Evolutionary conservation across 2,113 vertebrate genomes (phyloP), one percentile per base, ranked within the genome.

Genomic region (Bos indicus): DNA sequence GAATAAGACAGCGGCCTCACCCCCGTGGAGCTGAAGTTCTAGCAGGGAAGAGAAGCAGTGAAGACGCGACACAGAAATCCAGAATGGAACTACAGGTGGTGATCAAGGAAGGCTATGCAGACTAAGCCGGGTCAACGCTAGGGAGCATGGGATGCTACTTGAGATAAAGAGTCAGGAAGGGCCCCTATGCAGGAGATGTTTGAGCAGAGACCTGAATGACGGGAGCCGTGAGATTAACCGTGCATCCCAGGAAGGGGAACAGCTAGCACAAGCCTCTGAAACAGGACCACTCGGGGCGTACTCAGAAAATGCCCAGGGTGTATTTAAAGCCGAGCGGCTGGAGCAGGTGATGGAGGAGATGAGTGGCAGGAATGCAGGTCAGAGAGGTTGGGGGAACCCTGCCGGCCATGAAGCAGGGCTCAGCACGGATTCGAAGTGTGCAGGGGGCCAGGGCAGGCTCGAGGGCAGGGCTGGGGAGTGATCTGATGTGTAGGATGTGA

Each of bases 211-310:
- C 81, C 15, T 14, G 86, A 48, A 23, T 33, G 60, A 77, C 10
- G 17, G 0, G 1, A 90, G 71, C 30, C 7, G 6, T 1, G 7
- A 60, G 78, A 67, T 15, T 8, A n/a, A 6, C 6, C 28, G 25
- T 16, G 40, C 26, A 28, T n/a, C 21, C 33, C 23, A 28, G 16
- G 88, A 25, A 12, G n/a, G 33, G 28, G 40, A 48, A 54, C 21
- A 40, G 78, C 91, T 4, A 28, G 26, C 16, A 83, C 19, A 59
- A 96, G 48, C 26, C 33, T 43, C 59, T 0, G 57, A 85, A 67
- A 33, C 0, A 26, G 91, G 71, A 48, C 54, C 1, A 1, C 1
- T 11, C 59, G 13, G n/a, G 57, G 48, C 1, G 15, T 19, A 11
- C 17, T 36, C 0, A 5, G 16, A 85, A 80, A 57, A 43, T 28